A percentile compares a stretch with the other conserved stretches of the same genome.
phyloP scores from a whole-genome alignment of 2,797 vertebrate species.

The Austrolebias charrua region DNA sequence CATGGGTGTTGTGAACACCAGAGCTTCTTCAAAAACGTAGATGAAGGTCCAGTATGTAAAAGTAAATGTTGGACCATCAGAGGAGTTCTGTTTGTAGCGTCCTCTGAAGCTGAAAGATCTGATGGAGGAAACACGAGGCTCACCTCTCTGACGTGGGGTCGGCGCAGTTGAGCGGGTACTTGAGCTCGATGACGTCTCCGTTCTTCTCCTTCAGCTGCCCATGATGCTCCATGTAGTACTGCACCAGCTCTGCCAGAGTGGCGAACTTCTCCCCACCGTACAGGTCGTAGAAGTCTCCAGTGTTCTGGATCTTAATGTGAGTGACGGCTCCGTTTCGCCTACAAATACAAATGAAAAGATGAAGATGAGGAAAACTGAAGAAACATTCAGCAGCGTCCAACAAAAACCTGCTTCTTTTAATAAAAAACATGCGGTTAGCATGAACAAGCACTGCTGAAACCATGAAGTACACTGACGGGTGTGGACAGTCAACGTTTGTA shows the following conservation, averaged over 20 bases:
- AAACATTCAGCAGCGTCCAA: neutral
- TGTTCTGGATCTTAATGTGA: conserved; percentile 99
- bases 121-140: conserved; percentile 39
- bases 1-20: no score
- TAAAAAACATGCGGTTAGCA: neutral
- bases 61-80: no score
- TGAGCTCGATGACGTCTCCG: conserved; percentile 96
- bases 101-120: no score
- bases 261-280: conserved; percentile 99
- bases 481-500: no score
- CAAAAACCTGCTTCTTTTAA: neutral
- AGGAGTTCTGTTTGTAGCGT: no score
- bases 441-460: neutral
- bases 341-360: neutral
- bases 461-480: no score
- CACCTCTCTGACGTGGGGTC: conserved; percentile 98
- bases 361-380: neutral
- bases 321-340: conserved; percentile 98
- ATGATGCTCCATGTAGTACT: conserved; percentile 99
- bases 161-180: conserved; percentile 96
- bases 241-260: conserved; percentile 95
- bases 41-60: no score
- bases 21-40: no score
- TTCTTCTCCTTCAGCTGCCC: conserved; percentile 98
- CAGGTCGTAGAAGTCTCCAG: conserved; percentile 96